Evolutionary conservation across 2,888 invertebrate species (phyloP).

Genomic region (Willowsia nigromaculata): DNA sequence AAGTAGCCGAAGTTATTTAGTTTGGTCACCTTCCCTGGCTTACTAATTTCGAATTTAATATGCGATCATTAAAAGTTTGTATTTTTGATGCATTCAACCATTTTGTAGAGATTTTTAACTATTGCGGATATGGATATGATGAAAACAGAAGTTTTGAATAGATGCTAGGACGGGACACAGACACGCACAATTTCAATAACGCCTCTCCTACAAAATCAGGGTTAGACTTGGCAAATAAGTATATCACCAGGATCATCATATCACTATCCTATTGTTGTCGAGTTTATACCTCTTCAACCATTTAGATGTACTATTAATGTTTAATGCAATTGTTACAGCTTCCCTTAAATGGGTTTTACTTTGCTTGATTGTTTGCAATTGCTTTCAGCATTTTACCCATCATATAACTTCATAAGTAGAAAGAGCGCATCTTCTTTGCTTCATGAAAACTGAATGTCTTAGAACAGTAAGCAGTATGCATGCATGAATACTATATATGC

Average conservation of each 20-base stretch:
- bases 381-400: slow-evolving; percentile 46
- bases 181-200: too few species aligned
- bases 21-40: too few species aligned
- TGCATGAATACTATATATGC: neutral
- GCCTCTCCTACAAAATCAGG: too few species aligned
- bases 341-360: slow-evolving; percentile 34
- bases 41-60: too few species aligned
- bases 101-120: too few species aligned
- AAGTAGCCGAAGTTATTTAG: too few species aligned
- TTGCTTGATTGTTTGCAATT: slow-evolving; percentile 33
- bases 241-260: slow-evolving; percentile 13
- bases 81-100: neutral
- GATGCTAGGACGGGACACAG: too few species aligned
- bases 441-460: too few species aligned
- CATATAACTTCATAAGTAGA: neutral
- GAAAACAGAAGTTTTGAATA: too few species aligned
- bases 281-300: neutral
- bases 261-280: neutral
- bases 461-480: neutral
- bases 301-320: neutral
- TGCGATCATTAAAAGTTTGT: neutral
- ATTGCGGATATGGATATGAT: too few species aligned
- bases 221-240: too few species aligned
- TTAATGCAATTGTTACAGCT: neutral
- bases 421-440: neutral